These are phyloP conservation scores for Rhagoletis pomonella DNA, from an alignment of 1,140 invertebrate species.

Conservation along the genomic window DNA sequence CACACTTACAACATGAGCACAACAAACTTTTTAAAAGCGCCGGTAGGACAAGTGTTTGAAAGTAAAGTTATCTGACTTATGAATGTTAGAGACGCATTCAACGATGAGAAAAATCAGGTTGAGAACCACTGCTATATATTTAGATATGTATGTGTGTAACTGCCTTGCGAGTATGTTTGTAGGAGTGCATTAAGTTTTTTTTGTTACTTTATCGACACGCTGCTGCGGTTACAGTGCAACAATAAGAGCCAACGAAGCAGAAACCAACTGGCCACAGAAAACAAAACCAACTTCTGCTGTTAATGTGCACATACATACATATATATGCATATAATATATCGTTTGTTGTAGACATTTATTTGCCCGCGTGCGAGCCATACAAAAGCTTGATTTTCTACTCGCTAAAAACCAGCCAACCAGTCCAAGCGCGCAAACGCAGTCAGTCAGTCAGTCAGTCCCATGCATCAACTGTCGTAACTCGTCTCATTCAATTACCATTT, in stretches of 20 bases:
- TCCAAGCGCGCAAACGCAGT: not conserved
- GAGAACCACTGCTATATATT: too few relatives aligned
- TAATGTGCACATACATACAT: not conserved
- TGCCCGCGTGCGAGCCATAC: not conserved
- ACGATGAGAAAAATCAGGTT: too few relatives aligned
- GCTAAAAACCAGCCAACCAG: conserved; percentile 27
- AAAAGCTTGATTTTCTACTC: not conserved
- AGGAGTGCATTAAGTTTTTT: too few relatives aligned
- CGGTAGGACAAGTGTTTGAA: too few relatives aligned
- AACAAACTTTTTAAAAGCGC: too few relatives aligned
- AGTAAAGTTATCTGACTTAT: too few relatives aligned
- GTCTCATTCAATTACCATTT: conserved; percentile 26
- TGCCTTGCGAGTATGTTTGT: too few relatives aligned
- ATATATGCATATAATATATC: not conserved
- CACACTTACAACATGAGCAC: too few relatives aligned
- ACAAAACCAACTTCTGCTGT: not conserved
- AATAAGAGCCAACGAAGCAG: not conserved
- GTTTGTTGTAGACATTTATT: too few relatives aligned
- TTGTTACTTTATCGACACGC: not conserved
- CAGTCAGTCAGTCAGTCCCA: not conserved
- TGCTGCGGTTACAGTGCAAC: conserved; percentile 1
- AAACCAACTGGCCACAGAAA: not conserved
- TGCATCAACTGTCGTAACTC: conserved; percentile 12
- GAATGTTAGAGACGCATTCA: too few relatives aligned
- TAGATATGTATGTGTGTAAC: too few relatives aligned